Percentiles rank a stretch among this genome's conserved stretches.
These are phyloP conservation scores for Tenthredo distinguenda DNA, from an alignment of 2,888 invertebrate genomes.

Conservation along the genomic window DNA sequence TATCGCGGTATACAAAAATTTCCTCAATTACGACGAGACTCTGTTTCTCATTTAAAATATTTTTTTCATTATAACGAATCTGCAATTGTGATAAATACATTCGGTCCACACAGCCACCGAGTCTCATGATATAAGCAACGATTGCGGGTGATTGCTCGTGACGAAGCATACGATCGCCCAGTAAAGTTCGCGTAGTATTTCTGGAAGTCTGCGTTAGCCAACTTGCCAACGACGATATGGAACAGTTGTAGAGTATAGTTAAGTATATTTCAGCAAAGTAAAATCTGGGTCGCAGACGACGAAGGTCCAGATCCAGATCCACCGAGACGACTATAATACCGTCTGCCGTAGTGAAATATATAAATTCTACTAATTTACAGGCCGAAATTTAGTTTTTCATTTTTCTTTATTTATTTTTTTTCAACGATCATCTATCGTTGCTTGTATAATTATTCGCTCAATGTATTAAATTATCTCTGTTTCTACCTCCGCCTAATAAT, in stretches of 20 bases:
- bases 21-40: not conserved
- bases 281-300: slow-evolving; percentile 43
- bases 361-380: not conserved
- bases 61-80: not conserved
- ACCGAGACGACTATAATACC: not conserved
- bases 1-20: too few relatives aligned
- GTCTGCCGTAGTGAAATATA: slow-evolving; percentile 12
- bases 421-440: not conserved
- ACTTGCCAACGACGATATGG: slow-evolving; percentile 22
- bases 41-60: not conserved
- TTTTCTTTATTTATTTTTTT: not conserved
- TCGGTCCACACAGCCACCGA: not conserved
- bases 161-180: not conserved
- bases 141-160: not conserved
- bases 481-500: not conserved
- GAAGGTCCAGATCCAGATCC: slow-evolving; percentile 28
- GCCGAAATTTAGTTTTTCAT: not conserved
- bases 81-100: not conserved
- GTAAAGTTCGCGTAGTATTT: slow-evolving; percentile 11
- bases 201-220: slow-evolving; percentile 19
- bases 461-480: not conserved
- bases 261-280: slow-evolving; percentile 15
- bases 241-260: not conserved
- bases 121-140: not conserved
- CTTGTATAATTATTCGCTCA: not conserved